Percentiles rank a stretch among this genome's conserved stretches.
Conservation (phyloP, 1,140 invertebrate genomes). For the Drosophila willistoni region DNA sequence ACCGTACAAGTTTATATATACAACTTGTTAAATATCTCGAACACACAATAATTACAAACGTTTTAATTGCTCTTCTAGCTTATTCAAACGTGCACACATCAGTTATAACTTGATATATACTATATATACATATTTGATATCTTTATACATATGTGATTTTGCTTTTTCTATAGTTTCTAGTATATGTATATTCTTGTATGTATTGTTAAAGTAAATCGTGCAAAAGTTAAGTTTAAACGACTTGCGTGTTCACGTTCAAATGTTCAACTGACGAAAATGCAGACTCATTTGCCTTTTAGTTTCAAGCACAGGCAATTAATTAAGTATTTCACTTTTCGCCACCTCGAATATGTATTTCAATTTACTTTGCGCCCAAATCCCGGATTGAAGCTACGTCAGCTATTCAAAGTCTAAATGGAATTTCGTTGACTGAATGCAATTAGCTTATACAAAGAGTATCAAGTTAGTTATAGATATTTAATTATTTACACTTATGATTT, state of each 20-base stretch:
- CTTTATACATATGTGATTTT: too few species aligned
- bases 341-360: slow-evolving; percentile 62
- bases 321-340: slow-evolving; percentile 59
- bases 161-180: background rate
- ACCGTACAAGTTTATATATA: slow-evolving; percentile 18
- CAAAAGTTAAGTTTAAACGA: slow-evolving; percentile 31
- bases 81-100: slow-evolving; percentile 19
- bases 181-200: background rate
- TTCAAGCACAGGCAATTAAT: slow-evolving; percentile 65
- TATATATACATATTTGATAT: slow-evolving; percentile 36
- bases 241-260: slow-evolving; percentile 75
- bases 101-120: slow-evolving; percentile 40
- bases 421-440: slow-evolving; percentile 40
- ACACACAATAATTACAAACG: slow-evolving; percentile 8
- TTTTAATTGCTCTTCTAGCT: slow-evolving; percentile 10
- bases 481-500: background rate
- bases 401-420: slow-evolving; percentile 62
- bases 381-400: slow-evolving; percentile 59
- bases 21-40: slow-evolving; percentile 41
- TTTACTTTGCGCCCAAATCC: slow-evolving; percentile 50
- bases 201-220: slow-evolving; percentile 2
- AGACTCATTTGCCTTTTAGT: slow-evolving; percentile 67
- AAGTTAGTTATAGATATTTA: slow-evolving; percentile 8
- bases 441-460: slow-evolving; percentile 4
- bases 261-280: slow-evolving; percentile 69